Conservation (phyloP, 2,113 vertebrate species). For the Chinchilla lanigera region DNA sequence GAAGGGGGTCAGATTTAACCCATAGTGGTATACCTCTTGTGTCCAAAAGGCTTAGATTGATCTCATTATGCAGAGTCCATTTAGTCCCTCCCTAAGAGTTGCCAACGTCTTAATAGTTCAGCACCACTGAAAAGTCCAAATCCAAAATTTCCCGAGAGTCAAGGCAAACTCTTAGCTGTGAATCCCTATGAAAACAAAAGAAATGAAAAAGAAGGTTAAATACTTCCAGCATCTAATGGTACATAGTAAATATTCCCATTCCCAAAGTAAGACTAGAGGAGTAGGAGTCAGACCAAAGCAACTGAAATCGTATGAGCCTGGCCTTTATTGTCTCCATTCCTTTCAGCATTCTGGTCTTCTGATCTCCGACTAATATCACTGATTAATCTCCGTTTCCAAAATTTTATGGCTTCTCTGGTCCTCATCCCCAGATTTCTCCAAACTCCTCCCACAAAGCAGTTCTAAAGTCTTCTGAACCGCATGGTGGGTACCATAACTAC, state of each 20-base stretch:
- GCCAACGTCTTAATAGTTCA: background rate
- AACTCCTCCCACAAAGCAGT: background rate
- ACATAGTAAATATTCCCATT: no score
- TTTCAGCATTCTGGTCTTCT: background rate
- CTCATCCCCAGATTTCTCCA: background rate
- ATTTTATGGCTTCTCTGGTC: background rate
- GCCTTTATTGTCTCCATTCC: background rate
- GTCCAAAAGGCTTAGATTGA: background rate
- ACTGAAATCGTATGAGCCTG: background rate
- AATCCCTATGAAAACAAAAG: no score
- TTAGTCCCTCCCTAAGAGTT: background rate
- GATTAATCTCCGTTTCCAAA: background rate
- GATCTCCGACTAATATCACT: background rate
- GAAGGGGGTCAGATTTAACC: background rate
- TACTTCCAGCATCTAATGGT: no score
- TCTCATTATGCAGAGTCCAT: background rate
- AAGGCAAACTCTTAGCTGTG: no score
- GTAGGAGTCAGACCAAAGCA: no score
- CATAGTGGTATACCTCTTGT: background rate
- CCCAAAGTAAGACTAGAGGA: no score
- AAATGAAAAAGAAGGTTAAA: no score
- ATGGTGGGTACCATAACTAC: background rate
- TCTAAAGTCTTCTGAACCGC: background rate
- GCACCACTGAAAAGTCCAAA: background rate
- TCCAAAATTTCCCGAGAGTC: background rate